phyloP scores from a whole-genome alignment of 1,140 invertebrate species.

The Drosophila neocordata region DNA sequence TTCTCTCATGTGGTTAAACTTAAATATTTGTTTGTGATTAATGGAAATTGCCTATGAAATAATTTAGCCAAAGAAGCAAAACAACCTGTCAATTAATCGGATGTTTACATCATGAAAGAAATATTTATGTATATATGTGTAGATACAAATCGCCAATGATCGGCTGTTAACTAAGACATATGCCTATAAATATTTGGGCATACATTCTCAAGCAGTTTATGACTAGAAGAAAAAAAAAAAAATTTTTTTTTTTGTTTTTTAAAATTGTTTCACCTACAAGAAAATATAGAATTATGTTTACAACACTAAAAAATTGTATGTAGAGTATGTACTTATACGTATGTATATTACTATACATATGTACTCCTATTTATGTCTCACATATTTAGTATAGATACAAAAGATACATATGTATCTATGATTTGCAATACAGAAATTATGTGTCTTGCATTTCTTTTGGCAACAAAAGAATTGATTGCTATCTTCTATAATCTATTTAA shows the following conservation, averaged over 20 bases:
- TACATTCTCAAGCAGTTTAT: conserved; percentile 8
- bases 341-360: background rate
- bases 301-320: too few species aligned
- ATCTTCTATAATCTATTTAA: too few species aligned
- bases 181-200: conserved; percentile 16
- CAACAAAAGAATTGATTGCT: too few species aligned
- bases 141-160: background rate
- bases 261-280: too few species aligned
- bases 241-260: too few species aligned
- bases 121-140: background rate
- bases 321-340: too few species aligned
- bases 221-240: background rate
- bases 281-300: background rate
- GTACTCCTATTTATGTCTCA: background rate
- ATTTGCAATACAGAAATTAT: too few species aligned
- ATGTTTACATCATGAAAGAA: conserved; percentile 9
- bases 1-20: background rate
- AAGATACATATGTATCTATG: too few species aligned
- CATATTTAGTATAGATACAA: too few species aligned
- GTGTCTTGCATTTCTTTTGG: too few species aligned
- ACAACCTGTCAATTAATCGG: conserved; percentile 10
- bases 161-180: background rate
- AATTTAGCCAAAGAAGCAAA: conserved; percentile 7
- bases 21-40: background rate
- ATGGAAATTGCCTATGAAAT: background rate